These are phyloP conservation scores for Cryptotermes secundus DNA, from an alignment of 1,140 invertebrate genomes.

Conservation along the genomic window DNA sequence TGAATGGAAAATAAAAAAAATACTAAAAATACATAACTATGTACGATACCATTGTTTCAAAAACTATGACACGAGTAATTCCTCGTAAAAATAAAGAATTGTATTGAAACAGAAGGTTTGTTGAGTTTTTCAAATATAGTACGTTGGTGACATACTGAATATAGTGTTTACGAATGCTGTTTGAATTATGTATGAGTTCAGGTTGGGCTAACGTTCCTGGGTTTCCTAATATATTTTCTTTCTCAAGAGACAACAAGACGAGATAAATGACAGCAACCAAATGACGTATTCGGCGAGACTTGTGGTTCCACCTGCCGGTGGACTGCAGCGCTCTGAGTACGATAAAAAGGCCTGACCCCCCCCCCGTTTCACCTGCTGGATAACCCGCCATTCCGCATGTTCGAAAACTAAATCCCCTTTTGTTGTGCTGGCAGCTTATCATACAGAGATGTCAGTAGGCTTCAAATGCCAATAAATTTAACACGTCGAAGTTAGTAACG, in stretches of 20 bases:
- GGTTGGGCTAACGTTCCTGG: background rate
- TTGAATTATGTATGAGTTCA: background rate
- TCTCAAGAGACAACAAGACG: background rate
- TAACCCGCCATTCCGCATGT: background rate
- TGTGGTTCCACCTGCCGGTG: background rate
- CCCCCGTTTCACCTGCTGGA: background rate
- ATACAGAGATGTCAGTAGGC: no score
- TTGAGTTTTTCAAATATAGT: background rate
- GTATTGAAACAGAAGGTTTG: background rate
- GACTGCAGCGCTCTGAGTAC: background rate
- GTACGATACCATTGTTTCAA: background rate
- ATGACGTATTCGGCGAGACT: background rate
- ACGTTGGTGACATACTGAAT: slow-evolving; percentile 8
- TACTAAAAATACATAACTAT: background rate
- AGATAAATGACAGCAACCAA: background rate
- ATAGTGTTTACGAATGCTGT: background rate
- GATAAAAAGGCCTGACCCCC: background rate
- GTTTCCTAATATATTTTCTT: background rate
- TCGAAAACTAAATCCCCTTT: no score
- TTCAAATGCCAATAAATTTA: no score
- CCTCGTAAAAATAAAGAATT: background rate
- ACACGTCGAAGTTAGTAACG: no score
- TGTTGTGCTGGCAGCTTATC: no score
- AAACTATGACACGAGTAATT: background rate
- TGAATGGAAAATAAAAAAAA: background rate